Base-by-base conservation (phyloP, 2,888 invertebrate species). In the Pristionchus entomophagus region DNA sequence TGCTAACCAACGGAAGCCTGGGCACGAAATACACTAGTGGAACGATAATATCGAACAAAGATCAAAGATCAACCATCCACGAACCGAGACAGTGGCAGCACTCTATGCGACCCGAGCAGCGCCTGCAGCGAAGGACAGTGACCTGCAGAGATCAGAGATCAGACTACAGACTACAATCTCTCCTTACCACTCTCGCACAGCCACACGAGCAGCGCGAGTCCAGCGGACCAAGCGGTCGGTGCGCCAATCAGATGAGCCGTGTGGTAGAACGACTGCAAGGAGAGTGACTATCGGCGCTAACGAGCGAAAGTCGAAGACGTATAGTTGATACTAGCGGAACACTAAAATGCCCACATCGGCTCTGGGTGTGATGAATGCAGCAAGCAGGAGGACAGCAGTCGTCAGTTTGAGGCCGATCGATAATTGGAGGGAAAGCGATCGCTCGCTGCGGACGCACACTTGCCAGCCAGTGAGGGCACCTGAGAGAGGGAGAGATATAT, bases 401-500 rank as follows among this genome's bases (percentile, higher is more conserved):
- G 26, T n/a, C 19, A 29, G 0, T 19, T 80, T 49, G 19, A 80
- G 51, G 4, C 51, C 78, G 78, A 80, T 26, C 19, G 4, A 5
- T 10, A 80, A 2, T 6, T 0, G 22, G 14, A 22, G 3, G 14
- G 38, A 10, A n/a, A 73, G 73, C 41, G 22, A 0, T 26, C 26
- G n/a, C 82, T 56, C 56, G 22, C 59, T 82, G 32, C 59, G 38
- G 19, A 82, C n/a, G 59, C 82, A 59, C 56, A 82, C 82, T 59
- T 59, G n/a, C 82, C 82, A 82, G 59, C 82, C 82, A 22, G 82
- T 82, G 22, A 82, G 82, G 8, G 82, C 82, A 22, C 82, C 82
- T 82, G 59, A 51, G 51, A 3, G 26, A 8, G 49, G n/a, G n/a
- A n/a, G n/a, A n/a, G n/a, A n/a, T n/a, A n/a, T n/a, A n/a, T n/a